Percentiles rank a stretch among this genome's conserved stretches.
These are phyloP conservation scores for Penaeus vannamei DNA, from an alignment of 1,140 invertebrate genomes.

Conservation along the genomic window DNA sequence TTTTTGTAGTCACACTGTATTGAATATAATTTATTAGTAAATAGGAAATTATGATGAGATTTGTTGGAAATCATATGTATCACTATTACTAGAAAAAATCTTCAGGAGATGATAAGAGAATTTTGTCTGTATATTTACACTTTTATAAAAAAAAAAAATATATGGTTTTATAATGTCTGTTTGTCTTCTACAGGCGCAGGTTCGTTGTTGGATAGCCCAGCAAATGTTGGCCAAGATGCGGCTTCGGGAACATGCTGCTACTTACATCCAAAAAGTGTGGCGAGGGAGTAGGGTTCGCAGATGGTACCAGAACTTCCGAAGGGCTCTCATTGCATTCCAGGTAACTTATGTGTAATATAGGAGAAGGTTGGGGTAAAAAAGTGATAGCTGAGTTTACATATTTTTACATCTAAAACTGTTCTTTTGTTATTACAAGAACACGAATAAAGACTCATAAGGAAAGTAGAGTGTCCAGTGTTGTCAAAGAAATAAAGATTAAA, in stretches of 20 bases:
- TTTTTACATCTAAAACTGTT: not conserved
- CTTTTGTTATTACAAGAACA: not conserved
- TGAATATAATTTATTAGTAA: not conserved
- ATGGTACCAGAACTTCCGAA: slow-evolving; percentile 79
- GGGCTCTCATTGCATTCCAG: slow-evolving; percentile 80
- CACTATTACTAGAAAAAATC: slow-evolving; percentile 7
- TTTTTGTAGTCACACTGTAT: too few relatives aligned
- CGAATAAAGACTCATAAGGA: not conserved
- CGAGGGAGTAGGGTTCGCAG: slow-evolving; percentile 78
- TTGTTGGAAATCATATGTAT: slow-evolving; percentile 3
- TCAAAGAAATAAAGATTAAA: not conserved
- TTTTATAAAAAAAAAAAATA: not conserved
- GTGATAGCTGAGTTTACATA: slow-evolving; percentile 68
- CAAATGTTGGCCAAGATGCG: slow-evolving; percentile 70
- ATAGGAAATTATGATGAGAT: not conserved
- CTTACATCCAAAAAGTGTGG: slow-evolving; percentile 85
- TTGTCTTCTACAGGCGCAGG: slow-evolving; percentile 75
- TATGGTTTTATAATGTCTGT: slow-evolving; percentile 27
- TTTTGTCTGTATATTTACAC: not conserved
- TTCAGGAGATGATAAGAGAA: too few relatives aligned
- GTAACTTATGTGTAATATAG: slow-evolving; percentile 79
- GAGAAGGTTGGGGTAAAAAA: slow-evolving; percentile 51
- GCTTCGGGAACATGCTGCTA: slow-evolving; percentile 77
- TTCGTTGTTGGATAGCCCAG: slow-evolving; percentile 77
- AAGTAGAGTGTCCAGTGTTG: not conserved